Conservation (phyloP, 1,140 invertebrate genomes). For the Batillaria attramentaria region DNA sequence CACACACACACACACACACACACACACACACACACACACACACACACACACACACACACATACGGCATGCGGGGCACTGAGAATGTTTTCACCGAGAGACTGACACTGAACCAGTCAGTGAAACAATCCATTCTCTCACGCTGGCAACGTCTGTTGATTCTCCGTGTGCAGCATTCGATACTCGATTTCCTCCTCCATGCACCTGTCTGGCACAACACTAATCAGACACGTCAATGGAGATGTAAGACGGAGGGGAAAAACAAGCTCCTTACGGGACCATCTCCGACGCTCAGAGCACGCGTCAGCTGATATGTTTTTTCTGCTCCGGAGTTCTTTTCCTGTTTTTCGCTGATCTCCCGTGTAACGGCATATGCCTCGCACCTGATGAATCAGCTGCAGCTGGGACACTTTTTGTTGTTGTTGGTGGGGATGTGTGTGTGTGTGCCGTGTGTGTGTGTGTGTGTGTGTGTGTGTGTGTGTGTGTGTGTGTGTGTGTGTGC, state of each 20-base stretch:
- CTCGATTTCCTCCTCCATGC: no score
- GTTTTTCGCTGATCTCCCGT: no score
- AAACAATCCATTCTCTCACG: neutral
- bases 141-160: no score
- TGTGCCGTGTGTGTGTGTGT: neutral
- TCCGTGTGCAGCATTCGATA: no score
- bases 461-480: neutral
- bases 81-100: neutral
- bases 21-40: neutral
- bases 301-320: no score
- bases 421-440: neutral
- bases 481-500: slow-evolving; percentile 2
- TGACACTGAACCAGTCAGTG: neutral
- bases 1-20: neutral
- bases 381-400: neutral
- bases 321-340: no score
- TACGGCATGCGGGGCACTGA: neutral
- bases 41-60: neutral
- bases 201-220: no score
- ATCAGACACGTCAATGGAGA: neutral
- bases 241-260: no score
- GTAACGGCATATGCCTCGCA: neutral
- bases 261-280: no score
- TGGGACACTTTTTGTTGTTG: neutral
- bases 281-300: no score